Evolutionary conservation across 2,888 invertebrate species (phyloP).

Genomic region (Glyphotaelius pellucidus): DNA sequence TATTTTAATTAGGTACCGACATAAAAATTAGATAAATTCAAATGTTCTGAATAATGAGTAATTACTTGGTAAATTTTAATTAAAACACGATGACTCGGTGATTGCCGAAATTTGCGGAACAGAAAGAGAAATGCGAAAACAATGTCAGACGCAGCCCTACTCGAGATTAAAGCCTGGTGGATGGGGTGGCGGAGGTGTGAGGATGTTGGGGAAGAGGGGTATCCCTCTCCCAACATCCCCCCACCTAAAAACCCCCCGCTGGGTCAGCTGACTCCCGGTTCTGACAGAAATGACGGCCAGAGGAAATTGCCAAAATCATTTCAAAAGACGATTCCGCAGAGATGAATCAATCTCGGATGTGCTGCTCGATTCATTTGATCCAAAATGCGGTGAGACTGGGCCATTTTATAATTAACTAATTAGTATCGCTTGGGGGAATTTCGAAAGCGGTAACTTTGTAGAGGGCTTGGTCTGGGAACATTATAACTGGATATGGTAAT

Average conservation of each 20-base stretch:
- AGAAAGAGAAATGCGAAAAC: conserved; percentile 52
- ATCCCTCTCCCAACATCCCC: background rate
- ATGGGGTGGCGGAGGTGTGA: background rate
- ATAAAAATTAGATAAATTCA: conserved; percentile 15
- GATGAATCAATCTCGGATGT: conserved; percentile 44
- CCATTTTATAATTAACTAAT: conserved; percentile 41
- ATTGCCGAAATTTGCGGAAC: conserved; percentile 50
- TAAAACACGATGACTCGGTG: conserved; percentile 54
- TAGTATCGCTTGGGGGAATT: conserved; percentile 7
- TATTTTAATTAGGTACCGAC: conserved; percentile 31
- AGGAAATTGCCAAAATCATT: conserved; percentile 64
- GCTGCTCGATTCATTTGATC: conserved; percentile 42
- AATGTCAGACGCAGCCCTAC: conserved; percentile 55
- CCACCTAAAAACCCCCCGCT: conserved; percentile 44
- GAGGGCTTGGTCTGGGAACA: background rate
- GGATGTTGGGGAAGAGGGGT: background rate
- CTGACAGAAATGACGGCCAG: conserved; percentile 55
- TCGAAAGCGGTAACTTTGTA: background rate
- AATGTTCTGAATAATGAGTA: conserved; percentile 44
- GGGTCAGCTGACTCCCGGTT: conserved; percentile 54
- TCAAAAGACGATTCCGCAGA: conserved; percentile 52
- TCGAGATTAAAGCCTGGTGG: conserved; percentile 36
- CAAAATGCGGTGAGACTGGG: conserved; percentile 30
- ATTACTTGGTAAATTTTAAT: conserved; percentile 52
- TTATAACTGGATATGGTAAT: background rate